Conservation (phyloP, 2,797 vertebrate species). For the Spondyliosoma cantharus region DNA sequence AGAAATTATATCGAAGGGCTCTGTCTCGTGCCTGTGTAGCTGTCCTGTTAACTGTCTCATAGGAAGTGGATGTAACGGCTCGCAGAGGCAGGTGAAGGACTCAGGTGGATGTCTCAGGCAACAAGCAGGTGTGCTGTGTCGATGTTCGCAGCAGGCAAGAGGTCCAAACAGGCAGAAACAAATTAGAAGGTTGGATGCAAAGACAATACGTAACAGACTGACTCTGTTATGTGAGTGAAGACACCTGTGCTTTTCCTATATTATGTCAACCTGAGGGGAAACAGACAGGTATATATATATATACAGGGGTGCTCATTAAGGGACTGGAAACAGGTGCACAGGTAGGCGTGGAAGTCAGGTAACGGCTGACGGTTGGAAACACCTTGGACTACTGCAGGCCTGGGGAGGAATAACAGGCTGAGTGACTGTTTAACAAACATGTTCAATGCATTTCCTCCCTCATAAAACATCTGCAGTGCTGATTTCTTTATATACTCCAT, state of each 20-base stretch:
- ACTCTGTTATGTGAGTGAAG: too few species aligned
- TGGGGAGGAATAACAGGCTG: neutral
- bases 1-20: too few species aligned
- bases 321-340: constrained; percentile 8
- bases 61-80: neutral
- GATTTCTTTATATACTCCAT: neutral
- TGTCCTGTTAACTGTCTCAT: neutral
- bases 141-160: neutral
- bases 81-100: neutral
- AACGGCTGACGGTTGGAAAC: constrained; percentile 10
- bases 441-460: neutral
- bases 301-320: constrained; percentile 17
- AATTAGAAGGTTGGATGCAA: neutral
- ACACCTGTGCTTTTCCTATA: neutral
- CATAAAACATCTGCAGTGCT: neutral
- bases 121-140: neutral
- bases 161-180: neutral
- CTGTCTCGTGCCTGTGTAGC: too few species aligned
- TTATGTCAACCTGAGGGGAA: neutral
- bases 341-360: neutral
- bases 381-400: neutral
- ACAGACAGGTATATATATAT: neutral
- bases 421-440: neutral
- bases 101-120: neutral
- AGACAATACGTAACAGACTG: neutral